Percentiles rank a stretch among this genome's conserved stretches.
phyloP scores from a whole-genome alignment of 2,888 invertebrate genomes.

The Drosophila vallismaia region DNA sequence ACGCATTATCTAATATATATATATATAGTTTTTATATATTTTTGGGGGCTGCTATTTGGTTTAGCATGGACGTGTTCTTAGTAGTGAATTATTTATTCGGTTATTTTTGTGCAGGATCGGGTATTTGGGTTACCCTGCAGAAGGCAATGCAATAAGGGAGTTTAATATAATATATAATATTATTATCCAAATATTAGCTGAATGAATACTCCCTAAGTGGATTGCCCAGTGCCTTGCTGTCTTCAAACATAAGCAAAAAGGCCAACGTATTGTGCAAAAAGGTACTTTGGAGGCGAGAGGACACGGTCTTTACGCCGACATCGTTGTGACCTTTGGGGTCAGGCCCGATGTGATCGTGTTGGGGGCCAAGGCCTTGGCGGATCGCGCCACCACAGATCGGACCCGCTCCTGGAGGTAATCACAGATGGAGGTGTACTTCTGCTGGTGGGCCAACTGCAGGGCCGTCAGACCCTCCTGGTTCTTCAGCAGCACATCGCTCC shows the following conservation, averaged over 20 bases:
- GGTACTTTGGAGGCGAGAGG: slow-evolving; percentile 64
- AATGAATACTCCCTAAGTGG: background rate
- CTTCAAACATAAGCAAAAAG: slow-evolving; percentile 50
- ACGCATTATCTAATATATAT: slow-evolving; percentile 37
- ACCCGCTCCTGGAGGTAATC: slow-evolving; percentile 83
- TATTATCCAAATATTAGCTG: background rate
- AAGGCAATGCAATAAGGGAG: slow-evolving; percentile 25
- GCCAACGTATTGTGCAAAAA: slow-evolving; percentile 63
- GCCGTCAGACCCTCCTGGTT: slow-evolving; percentile 90
- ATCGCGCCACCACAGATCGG: slow-evolving; percentile 64
- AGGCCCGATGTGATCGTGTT: slow-evolving; percentile 12
- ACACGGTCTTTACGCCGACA: slow-evolving; percentile 55
- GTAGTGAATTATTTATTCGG: slow-evolving; percentile 20
- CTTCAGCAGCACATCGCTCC: slow-evolving; percentile 87
- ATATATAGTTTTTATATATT: slow-evolving; percentile 43
- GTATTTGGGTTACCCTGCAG: slow-evolving; percentile 25
- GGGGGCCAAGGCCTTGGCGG: slow-evolving; percentile 50
- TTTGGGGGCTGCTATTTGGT: slow-evolving; percentile 42
- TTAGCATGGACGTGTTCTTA: slow-evolving; percentile 56
- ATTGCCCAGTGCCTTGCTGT: background rate
- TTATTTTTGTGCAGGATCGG: slow-evolving; percentile 3
- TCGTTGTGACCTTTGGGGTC: slow-evolving; percentile 30
- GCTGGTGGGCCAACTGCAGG: slow-evolving; percentile 86
- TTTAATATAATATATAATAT: background rate
- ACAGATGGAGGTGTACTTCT: slow-evolving; percentile 82